phyloP scores from a whole-genome alignment of 1,140 invertebrate genomes.

The Linepithema humile region DNA sequence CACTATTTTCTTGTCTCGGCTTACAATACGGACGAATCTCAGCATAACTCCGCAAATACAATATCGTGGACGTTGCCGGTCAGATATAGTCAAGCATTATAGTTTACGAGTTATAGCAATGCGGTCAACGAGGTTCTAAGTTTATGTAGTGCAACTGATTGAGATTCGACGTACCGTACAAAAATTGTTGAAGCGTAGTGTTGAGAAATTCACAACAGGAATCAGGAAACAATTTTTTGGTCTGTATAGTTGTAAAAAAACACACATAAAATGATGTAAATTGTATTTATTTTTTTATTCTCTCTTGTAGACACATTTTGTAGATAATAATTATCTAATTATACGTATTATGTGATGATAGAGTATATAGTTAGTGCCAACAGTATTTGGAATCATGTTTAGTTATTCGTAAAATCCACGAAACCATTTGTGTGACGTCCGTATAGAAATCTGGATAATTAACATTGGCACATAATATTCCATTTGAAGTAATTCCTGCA shows the following conservation, averaged over 20 bases:
- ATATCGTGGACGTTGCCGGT: background rate
- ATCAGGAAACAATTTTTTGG: background rate
- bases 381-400: conserved; percentile 18
- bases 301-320: background rate
- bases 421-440: background rate
- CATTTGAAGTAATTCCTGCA: conserved; percentile 26
- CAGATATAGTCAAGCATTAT: background rate
- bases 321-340: background rate
- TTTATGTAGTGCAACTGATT: conserved; percentile 21
- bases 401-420: conserved; percentile 2
- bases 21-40: background rate
- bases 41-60: background rate
- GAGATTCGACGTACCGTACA: background rate
- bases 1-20: background rate
- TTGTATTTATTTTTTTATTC: background rate
- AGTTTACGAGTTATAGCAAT: conserved; percentile 23
- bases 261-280: background rate
- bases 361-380: background rate
- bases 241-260: background rate
- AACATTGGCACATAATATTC: background rate
- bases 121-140: background rate
- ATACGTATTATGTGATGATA: background rate
- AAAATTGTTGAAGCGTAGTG: background rate
- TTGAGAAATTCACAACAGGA: background rate
- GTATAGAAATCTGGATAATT: conserved; percentile 32